A percentile compares a stretch with the other conserved stretches of the same genome.
These are phyloP conservation scores for Scopus umbretta DNA, from an alignment of 2,113 vertebrate genomes.

Conservation along the genomic window DNA sequence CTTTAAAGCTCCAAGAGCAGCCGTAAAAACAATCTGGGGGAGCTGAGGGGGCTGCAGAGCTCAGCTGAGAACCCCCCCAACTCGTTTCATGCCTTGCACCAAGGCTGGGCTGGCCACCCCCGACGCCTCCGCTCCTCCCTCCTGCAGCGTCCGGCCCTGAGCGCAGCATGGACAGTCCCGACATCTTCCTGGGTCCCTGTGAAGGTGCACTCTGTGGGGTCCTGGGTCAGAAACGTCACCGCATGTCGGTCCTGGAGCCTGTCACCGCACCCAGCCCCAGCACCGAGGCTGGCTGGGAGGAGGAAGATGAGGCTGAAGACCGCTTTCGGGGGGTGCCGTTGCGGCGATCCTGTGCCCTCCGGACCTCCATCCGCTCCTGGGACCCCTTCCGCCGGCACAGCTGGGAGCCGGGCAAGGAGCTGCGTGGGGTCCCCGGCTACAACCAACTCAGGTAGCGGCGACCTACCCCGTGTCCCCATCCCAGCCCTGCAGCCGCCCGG, in stretches of 20 bases:
- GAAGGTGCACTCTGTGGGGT: not conserved
- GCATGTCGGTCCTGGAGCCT: slow-evolving; percentile 1
- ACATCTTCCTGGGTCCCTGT: not conserved
- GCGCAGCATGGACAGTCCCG: not conserved
- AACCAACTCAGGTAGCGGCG: not conserved
- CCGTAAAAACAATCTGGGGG: not conserved
- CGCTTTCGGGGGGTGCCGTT: not conserved
- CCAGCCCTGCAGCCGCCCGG: not conserved
- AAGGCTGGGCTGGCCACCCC: not conserved
- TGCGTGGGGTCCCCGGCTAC: slow-evolving; percentile 2
- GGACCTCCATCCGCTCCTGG: not conserved
- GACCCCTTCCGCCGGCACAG: slow-evolving; percentile 80
- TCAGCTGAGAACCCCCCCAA: not conserved
- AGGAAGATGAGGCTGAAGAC: not conserved
- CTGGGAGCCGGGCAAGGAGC: slow-evolving; percentile 76
- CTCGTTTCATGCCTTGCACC: not conserved
- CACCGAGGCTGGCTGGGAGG: not conserved
- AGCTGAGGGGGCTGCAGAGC: not conserved
- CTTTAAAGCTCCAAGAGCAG: not conserved
- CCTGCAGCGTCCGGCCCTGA: not conserved
- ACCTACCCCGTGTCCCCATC: rapidly evolving
- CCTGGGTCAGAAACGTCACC: not conserved
- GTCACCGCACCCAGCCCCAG: not conserved
- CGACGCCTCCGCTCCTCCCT: not conserved
- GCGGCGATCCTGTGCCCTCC: not conserved